Evolutionary conservation across 1,140 invertebrate genomes (phyloP), one percentile per base, ranked within the genome.

Genomic region (Asobara japonica): DNA sequence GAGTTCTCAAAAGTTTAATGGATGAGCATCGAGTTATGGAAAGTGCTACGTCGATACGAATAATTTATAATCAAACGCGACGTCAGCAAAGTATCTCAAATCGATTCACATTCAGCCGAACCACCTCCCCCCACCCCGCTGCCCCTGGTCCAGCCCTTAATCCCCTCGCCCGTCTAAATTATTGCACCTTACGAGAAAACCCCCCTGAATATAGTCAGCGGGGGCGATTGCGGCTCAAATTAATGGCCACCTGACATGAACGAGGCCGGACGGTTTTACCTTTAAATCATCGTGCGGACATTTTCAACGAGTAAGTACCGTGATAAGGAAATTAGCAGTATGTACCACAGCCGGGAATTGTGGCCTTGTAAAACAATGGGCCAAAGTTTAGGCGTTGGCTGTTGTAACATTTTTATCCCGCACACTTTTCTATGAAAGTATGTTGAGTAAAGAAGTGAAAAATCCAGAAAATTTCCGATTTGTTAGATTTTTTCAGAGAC

Each of bases 281-380:
- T 78, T 80, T 79, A 80, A 80, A 79, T 80, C 78, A 80, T 79
- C 71, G 61, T 48, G 45, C 69, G 69, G 73, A 65, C 56, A 41
- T 20, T 66, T 71, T 66, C 45, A 72, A 45, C 64, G 45, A 66
- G 31, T 41, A 66, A 36, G 29, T 31, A 72, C 64, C 45, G 13
- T 66, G 62, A 72, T 72, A 72, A 72, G 70, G 36, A 72, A 72
- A 72, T 72, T 72, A 72, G 41, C 70, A 62, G 51, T 56, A 56
- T 56, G 51, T 56, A 56, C 51, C 7, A 1, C n/a, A 51, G 22
- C 25, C 7, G 22, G 22, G 51, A 56, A 56, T 56, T 27, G 22
- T 25, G 45, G 20, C 25, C 22, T 22, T 56, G 51, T 56, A 6
- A 13, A 56, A 56, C 51, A 56, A 56, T 10, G n/a, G 25, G 18